Evolutionary conservation across 2,113 vertebrate species (phyloP).

Genomic region (Guaruba guarouba): DNA sequence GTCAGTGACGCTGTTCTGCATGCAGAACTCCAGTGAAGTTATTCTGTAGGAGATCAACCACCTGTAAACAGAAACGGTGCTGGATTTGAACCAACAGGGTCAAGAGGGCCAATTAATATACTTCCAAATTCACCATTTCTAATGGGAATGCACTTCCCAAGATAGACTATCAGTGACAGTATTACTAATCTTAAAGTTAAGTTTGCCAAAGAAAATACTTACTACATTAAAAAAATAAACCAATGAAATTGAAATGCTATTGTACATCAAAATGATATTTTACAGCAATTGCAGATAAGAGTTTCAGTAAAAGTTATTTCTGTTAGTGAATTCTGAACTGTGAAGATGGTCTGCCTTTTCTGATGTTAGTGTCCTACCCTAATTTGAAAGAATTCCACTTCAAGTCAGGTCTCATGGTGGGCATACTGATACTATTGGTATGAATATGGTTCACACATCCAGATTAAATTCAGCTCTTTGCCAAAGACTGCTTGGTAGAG

Average conservation of each 20-base stretch:
- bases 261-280: background rate
- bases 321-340: background rate
- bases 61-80: background rate
- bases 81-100: background rate
- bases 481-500: background rate
- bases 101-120: background rate
- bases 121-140: background rate
- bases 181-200: background rate
- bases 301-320: background rate
- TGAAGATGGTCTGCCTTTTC: background rate
- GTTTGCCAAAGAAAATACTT: background rate
- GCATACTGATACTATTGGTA: background rate
- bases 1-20: background rate
- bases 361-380: background rate
- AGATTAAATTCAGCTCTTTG: background rate
- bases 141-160: background rate
- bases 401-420: background rate
- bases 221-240: background rate
- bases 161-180: background rate
- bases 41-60: background rate
- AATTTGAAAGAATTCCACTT: background rate
- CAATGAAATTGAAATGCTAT: background rate
- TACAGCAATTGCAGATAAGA: background rate
- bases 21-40: background rate
- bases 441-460: background rate